These are phyloP conservation scores for Tryphoninae sp. DNA, from an alignment of 2,888 invertebrate species.

Conservation along the genomic window DNA sequence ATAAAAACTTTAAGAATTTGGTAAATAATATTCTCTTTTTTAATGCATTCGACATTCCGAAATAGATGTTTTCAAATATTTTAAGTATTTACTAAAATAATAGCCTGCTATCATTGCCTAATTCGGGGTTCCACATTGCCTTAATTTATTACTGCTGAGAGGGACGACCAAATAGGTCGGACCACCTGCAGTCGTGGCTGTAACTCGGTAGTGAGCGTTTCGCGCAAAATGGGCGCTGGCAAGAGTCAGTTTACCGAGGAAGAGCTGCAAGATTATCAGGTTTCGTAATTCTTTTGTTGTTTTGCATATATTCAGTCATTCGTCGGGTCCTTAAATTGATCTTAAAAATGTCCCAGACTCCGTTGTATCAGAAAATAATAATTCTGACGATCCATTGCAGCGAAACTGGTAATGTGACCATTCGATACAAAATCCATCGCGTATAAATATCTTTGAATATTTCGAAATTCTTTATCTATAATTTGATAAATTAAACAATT, in stretches of 20 bases:
- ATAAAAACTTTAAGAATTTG: too few species aligned
- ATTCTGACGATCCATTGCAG: conserved; percentile 8
- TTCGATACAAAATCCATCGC: neutral
- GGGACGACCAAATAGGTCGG: conserved; percentile 43
- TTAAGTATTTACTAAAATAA: too few species aligned
- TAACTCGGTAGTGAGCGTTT: conserved; percentile 1
- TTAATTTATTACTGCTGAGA: neutral
- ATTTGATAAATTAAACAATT: neutral
- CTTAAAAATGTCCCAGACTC: conserved; percentile 1
- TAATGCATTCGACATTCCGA: too few species aligned
- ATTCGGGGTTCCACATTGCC: neutral
- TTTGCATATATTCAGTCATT: neutral
- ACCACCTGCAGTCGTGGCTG: conserved; percentile 49
- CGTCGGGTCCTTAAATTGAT: neutral
- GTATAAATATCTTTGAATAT: neutral
- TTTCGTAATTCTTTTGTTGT: conserved; percentile 74
- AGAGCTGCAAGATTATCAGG: conserved; percentile 95
- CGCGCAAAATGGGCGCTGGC: conserved; percentile 88
- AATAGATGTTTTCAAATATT: too few species aligned
- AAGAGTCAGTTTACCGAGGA: conserved; percentile 93
- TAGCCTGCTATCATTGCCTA: neutral
- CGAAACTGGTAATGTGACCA: neutral
- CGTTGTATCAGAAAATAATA: neutral
- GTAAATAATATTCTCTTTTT: too few species aligned
- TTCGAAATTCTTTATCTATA: neutral